Base-by-base conservation (phyloP, 2,113 vertebrate genomes). In the Egretta garzetta region DNA sequence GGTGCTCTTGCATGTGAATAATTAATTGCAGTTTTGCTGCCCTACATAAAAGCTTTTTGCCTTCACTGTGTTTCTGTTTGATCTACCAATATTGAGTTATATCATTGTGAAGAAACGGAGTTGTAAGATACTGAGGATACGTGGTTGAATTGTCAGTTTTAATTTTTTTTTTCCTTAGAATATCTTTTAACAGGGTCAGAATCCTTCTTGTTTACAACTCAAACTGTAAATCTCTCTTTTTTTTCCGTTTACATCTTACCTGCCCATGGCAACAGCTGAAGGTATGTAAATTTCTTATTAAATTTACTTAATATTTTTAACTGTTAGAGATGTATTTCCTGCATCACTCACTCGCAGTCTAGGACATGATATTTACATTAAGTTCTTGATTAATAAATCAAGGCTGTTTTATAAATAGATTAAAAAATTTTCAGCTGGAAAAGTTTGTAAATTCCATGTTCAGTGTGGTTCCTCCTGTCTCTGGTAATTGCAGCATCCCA, bases 201-300 rank as follows among this genome's bases (percentile, higher is more conserved):
- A 72, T 93, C 39, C 10, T 64, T 87, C 15, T 43, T 93, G 66
- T 83, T 93, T 80, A n/a, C 60, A 77, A 93, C 43, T 82, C 19
- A 89, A 80, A 76, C 6, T 62, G 15, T 83, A 12, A 13, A 68
- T 96, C 76, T 93, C 47, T 93, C 11, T 96, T 96, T 91, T 92
- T 75, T 19, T 81, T 75, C 26, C 58, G 87, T 86, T 92, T 64
- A 11, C 30, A 41, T 80, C 66, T 35, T 64, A 32, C 47, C 67
- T 84, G 64, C 45, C 35, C 1, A 0, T 70, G 86, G 58, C n/a
- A 70, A 91, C 93, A 97, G 96, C 86, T 80, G 96, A 97, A 94
- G 96, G 97, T 97, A 96, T 14, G 94, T 95, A 59, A 32, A 10
- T 66, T 90, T 82, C 41, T 62, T 80, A 52, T 47, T 88, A 80